Base-by-base conservation (phyloP, 2,797 vertebrate genomes). In the Anomalospiza imberbis region DNA sequence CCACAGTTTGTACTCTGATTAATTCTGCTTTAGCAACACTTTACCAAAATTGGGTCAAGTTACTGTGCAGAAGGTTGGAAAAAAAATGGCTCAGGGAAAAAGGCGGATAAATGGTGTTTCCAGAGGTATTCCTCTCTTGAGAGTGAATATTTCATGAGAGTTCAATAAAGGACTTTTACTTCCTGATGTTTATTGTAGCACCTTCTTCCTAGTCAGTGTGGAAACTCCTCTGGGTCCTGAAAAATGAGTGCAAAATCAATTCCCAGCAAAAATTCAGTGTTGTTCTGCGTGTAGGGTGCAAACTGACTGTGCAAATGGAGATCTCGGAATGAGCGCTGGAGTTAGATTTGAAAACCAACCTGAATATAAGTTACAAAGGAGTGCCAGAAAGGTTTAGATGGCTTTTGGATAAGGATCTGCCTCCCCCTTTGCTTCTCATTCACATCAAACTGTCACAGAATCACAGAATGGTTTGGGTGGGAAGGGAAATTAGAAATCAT, bases 111-210 rank as follows among this genome's bases (percentile, higher is more conserved):
- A 26, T 45, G 20, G 4, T 78, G 47, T 67, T 80, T 73, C 21
- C 63, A 31, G 62, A 78, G 44, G 44, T 67, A 50, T 57, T 86
- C 38, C 19, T 91, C 21, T 66, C 53, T 53, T 36, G 44, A 57
- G 31, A 72, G 68, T 40, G 72, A 77, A 3, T 75, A 44, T 81
- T 65, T 83, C 10, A 32, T 60, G 38, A 55, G 34, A 70, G 21
- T 55, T 91, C 84, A 92, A 81, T 92, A 89, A 89, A 83, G 32
- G 80, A 62, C 62, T 88, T 92, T 28, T 81, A 32, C 32, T 92
- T 88, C 72, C 53, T 80, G 61, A 28, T 89, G 66, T 83, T 91
- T 85, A 31, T 77, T 5, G 8, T 25, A 40, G 10, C 47, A 91
- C 3, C 12, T 76, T 85, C 61, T 84, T 81, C 68, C 42, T 73